These are phyloP conservation scores for Macrobrachium nipponense DNA, from an alignment of 1,140 invertebrate genomes.

Conservation along the genomic window DNA sequence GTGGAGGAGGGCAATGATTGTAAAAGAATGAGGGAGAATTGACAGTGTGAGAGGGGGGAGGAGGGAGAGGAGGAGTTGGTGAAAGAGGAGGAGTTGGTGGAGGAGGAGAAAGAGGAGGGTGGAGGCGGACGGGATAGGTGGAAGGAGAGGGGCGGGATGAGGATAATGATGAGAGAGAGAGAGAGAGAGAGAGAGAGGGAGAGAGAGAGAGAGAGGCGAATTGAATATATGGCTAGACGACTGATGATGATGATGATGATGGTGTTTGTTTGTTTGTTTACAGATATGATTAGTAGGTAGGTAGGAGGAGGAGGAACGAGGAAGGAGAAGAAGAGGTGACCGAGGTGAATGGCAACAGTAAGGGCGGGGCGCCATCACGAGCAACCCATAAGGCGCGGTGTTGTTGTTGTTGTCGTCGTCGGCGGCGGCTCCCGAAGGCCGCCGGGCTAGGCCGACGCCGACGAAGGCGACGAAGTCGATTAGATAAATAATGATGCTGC, in stretches of 20 bases:
- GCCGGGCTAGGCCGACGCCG: neutral
- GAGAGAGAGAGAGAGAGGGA: neutral
- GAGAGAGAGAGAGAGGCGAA: too few relatives aligned
- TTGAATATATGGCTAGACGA: too few relatives aligned
- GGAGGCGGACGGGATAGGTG: neutral
- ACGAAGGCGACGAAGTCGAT: neutral
- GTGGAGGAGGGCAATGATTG: neutral
- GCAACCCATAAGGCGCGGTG: conserved; percentile 11
- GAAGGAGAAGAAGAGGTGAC: neutral
- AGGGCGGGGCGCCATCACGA: conserved; percentile 12
- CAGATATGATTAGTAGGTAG: too few relatives aligned
- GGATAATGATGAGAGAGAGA: neutral
- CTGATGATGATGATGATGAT: too few relatives aligned
- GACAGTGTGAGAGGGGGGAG: neutral
- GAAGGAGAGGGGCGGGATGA: neutral
- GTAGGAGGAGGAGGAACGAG: neutral
- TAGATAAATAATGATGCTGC: neutral
- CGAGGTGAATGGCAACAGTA: conserved; percentile 24
- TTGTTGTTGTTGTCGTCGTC: neutral
- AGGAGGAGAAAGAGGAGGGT: neutral
- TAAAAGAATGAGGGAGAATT: conserved; percentile 6
- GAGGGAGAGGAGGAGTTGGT: neutral
- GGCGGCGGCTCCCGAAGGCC: neutral
- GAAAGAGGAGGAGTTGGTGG: neutral
- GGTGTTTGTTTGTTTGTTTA: too few relatives aligned